Conservation (phyloP, 2,888 invertebrate species). For the Caenorhabditis auriculariae region DNA sequence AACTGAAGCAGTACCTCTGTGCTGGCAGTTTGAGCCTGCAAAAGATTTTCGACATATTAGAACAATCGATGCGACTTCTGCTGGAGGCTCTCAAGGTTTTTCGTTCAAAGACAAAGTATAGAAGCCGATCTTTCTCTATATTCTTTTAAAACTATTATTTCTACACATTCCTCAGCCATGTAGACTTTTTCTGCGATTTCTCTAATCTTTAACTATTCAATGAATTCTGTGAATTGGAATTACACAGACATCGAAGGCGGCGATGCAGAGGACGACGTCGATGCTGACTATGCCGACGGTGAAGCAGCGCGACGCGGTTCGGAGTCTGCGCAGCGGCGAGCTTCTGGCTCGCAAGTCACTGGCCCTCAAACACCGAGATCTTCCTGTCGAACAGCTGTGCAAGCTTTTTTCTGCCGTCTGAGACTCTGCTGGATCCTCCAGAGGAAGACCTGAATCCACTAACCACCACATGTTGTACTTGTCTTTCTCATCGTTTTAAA, state of each 20-base stretch:
- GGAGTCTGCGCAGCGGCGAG: conserved; percentile 21
- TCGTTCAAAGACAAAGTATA: not conserved
- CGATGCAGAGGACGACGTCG: conserved; percentile 14
- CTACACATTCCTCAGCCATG: no score
- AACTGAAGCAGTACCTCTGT: conserved; percentile 17
- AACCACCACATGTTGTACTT: no score
- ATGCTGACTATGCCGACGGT: conserved; percentile 13
- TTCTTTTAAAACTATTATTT: no score
- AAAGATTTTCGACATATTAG: conserved; percentile 17
- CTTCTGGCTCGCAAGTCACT: conserved; percentile 16
- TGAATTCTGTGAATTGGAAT: no score
- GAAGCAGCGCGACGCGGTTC: no score
- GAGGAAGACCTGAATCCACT: no score
- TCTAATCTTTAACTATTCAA: no score
- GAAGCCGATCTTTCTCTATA: not conserved
- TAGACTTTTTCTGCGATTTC: no score
- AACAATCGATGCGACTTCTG: conserved; percentile 20
- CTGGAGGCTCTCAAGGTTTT: conserved; percentile 17
- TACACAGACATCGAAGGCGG: conserved; percentile 10
- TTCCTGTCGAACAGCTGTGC: no score
- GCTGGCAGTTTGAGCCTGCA: conserved; percentile 18
- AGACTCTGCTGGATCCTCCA: no score
- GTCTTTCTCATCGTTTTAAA: no score
- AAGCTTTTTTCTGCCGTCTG: no score
- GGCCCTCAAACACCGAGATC: conserved; percentile 21